Conservation (phyloP, 92 coral and sea anemone genomes). For the Epizoanthus illoricatus region DNA sequence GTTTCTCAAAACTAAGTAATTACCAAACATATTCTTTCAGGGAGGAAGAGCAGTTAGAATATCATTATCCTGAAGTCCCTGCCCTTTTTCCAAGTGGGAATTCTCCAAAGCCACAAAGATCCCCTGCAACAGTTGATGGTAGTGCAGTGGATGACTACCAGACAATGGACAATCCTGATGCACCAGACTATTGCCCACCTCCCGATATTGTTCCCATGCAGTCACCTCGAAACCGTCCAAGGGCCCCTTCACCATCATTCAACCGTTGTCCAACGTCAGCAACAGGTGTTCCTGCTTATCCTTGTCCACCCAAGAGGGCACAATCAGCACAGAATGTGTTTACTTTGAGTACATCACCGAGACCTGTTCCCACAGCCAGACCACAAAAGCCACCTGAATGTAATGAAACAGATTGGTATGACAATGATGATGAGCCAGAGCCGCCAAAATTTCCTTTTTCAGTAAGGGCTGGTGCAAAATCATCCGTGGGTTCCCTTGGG, state of each 20-base stretch:
- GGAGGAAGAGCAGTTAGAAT: slow-evolving; percentile 26
- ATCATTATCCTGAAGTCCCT: slow-evolving; percentile 38
- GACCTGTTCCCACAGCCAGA: slow-evolving; percentile 5
- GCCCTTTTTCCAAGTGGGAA: background rate
- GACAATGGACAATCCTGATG: background rate
- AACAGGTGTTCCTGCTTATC: background rate
- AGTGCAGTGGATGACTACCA: background rate
- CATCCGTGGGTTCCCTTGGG: slow-evolving; percentile 28
- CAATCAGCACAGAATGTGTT: slow-evolving; percentile 11
- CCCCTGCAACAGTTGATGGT: background rate
- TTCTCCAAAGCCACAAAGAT: background rate
- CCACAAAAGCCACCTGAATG: background rate
- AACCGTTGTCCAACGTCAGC: slow-evolving; percentile 9
- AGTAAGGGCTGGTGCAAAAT: background rate
- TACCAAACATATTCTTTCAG: slow-evolving; percentile 2
- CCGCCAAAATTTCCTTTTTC: background rate
- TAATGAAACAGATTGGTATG: slow-evolving; percentile 15
- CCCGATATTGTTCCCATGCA: background rate
- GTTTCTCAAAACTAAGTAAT: too few species aligned
- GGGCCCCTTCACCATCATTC: slow-evolving; percentile 6
- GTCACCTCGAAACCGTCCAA: slow-evolving; percentile 17
- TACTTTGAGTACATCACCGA: background rate
- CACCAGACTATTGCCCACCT: slow-evolving; percentile 14
- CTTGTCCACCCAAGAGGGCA: background rate
- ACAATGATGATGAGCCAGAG: slow-evolving; percentile 19